Conservation (phyloP, 2,113 vertebrate species). For the Mystacornis crossleyi region DNA sequence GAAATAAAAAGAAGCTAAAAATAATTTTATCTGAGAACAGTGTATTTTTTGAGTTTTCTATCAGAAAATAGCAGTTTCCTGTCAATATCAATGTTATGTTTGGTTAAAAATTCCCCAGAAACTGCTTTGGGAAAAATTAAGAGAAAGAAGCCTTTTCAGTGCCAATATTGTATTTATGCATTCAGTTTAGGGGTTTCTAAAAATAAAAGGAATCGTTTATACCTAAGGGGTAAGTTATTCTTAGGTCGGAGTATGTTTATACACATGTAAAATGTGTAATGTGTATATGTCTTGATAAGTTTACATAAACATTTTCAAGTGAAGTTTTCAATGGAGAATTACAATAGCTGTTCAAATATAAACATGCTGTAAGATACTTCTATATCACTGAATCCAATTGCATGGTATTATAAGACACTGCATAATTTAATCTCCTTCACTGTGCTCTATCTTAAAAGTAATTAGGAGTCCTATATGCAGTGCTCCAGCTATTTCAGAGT, state of each 20-base stretch:
- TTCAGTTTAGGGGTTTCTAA: background rate
- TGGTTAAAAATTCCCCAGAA: background rate
- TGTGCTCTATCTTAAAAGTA: slow-evolving; percentile 8
- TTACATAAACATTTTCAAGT: background rate
- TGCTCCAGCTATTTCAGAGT: background rate
- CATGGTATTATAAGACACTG: background rate
- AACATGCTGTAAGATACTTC: background rate
- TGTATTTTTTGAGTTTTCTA: background rate
- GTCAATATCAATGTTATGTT: background rate
- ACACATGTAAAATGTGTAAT: background rate
- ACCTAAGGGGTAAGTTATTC: background rate
- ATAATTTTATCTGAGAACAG: background rate
- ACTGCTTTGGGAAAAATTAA: background rate
- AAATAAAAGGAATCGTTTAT: background rate
- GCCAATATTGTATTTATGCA: background rate
- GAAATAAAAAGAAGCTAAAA: background rate
- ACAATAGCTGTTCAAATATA: background rate
- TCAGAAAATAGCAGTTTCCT: background rate
- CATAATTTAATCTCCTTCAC: slow-evolving; percentile 19
- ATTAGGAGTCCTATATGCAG: slow-evolving; percentile 24
- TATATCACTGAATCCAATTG: background rate
- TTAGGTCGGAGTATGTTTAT: background rate
- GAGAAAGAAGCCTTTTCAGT: background rate
- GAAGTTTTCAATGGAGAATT: background rate
- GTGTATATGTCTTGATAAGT: background rate